phyloP scores from a whole-genome alignment of 2,113 vertebrate species.

The Martes martes region DNA sequence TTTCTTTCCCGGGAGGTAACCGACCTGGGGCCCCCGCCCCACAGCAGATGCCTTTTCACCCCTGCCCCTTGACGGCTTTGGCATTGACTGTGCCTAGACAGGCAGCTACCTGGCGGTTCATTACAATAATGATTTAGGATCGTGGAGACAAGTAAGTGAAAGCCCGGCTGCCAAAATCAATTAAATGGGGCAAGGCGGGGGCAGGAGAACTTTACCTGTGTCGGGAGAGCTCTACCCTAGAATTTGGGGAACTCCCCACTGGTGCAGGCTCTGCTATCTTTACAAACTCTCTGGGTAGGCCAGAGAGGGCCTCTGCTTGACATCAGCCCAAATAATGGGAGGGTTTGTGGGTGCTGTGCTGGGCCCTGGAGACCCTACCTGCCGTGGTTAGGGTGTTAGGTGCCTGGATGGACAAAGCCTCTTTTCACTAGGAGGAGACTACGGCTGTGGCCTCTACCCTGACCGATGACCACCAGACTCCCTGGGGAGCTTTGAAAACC shows the following conservation, averaged over 20 bases:
- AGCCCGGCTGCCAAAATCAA: neutral
- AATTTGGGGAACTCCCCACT: neutral
- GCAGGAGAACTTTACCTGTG: accelerated
- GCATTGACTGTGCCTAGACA: neutral
- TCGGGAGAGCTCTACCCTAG: neutral
- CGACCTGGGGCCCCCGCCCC: neutral
- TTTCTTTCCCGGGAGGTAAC: neutral
- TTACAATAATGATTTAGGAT: neutral
- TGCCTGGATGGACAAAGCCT: neutral
- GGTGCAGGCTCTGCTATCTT: no score
- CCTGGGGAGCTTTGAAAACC: neutral
- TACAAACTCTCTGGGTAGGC: neutral
- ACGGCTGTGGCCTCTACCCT: neutral
- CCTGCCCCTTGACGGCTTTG: neutral
- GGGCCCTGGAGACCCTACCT: neutral
- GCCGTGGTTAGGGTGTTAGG: accelerated
- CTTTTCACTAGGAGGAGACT: neutral
- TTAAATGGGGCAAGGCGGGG: neutral
- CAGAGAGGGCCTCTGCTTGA: neutral
- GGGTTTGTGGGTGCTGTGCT: neutral
- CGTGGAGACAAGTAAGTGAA: neutral
- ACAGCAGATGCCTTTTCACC: neutral
- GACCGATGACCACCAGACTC: no score
- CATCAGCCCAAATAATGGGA: neutral
- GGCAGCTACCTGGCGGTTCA: neutral